These are phyloP conservation scores for Halichoerus grypus DNA, from an alignment of 2,113 vertebrate genomes.

Conservation along the genomic window DNA sequence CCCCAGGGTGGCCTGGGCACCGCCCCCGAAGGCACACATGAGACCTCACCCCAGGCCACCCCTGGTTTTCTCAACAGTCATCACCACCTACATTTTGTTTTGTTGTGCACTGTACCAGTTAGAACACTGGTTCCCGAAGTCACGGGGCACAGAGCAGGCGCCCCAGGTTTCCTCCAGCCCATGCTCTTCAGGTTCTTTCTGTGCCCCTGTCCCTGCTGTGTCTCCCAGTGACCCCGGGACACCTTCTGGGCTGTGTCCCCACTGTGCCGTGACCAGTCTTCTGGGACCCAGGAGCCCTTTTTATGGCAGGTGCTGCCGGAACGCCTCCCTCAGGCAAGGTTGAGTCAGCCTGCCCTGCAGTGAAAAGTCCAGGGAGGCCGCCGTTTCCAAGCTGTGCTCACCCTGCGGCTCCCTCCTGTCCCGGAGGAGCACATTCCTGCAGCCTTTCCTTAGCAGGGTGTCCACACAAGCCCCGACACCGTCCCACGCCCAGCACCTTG, in stretches of 20 bases:
- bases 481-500: background rate
- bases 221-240: accelerated
- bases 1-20: background rate
- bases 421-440: accelerated
- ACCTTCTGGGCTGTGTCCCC: background rate
- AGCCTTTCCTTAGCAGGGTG: background rate
- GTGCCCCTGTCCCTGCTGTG: background rate
- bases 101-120: accelerated
- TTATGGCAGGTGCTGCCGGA: background rate
- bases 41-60: background rate
- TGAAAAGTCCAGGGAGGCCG: accelerated
- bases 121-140: background rate
- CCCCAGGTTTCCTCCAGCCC: background rate
- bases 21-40: accelerated
- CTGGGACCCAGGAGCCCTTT: accelerated
- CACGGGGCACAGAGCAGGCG: background rate
- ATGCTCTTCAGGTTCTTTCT: background rate
- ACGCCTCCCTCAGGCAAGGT: background rate
- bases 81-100: accelerated
- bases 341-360: background rate
- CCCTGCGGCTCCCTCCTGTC: accelerated
- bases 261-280: background rate
- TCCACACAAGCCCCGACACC: accelerated
- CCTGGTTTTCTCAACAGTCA: too few species aligned
- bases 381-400: accelerated